Percentiles rank a stretch among this genome's conserved stretches.
Evolutionary conservation across 2,797 vertebrate species (phyloP).

Genomic region (Aldrovandia affinis): DNA sequence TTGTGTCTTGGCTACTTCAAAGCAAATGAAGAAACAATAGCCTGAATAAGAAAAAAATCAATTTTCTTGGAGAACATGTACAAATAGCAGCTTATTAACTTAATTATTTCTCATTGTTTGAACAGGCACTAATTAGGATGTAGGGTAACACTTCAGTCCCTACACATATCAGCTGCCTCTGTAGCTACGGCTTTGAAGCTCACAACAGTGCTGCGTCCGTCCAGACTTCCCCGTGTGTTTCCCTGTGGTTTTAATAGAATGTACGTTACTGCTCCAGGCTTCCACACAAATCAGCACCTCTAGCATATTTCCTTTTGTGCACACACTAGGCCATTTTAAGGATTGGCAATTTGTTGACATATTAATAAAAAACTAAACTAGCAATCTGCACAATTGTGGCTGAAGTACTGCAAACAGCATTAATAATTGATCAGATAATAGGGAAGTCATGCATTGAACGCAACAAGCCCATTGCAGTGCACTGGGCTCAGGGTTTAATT

Average conservation of each 20-base stretch:
- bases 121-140: conserved; percentile 52
- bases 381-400: conserved; percentile 18
- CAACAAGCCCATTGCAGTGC: conserved; percentile 1
- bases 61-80: conserved; percentile 36
- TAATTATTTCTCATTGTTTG: conserved; percentile 48
- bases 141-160: conserved; percentile 49
- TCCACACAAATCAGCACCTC: neutral
- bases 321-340: neutral
- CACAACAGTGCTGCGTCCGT: neutral
- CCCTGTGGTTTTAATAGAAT: neutral
- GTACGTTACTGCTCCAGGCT: neutral
- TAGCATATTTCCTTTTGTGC: neutral
- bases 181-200: conserved; percentile 8
- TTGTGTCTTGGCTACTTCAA: neutral
- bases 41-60: conserved; percentile 20
- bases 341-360: neutral
- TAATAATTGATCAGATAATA: conserved; percentile 13
- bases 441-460: neutral
- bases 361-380: conserved; percentile 16
- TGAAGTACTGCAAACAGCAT: neutral
- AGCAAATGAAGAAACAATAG: neutral
- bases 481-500: conserved; percentile 1
- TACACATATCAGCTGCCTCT: conserved; percentile 35
- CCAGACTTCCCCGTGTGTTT: neutral
- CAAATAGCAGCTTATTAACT: conserved; percentile 47